Percentiles rank a stretch among this genome's conserved stretches.
These are phyloP conservation scores for Crotalus tigris DNA, from an alignment of 2,113 vertebrate genomes.

Conservation along the genomic window DNA sequence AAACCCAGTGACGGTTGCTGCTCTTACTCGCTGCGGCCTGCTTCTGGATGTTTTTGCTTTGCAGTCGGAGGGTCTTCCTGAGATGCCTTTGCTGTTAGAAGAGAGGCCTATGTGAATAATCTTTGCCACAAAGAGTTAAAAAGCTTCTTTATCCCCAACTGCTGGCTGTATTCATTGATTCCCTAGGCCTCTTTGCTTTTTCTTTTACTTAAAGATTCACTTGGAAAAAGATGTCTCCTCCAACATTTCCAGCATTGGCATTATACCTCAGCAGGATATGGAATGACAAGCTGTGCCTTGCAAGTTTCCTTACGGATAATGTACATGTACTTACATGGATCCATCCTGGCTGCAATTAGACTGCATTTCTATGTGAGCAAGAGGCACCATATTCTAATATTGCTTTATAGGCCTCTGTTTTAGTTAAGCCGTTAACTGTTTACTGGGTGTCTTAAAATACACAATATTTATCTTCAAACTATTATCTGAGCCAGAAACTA, in stretches of 20 bases:
- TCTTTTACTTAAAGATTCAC: background rate
- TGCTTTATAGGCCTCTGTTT: background rate
- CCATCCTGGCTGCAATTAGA: background rate
- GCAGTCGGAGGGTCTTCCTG: background rate
- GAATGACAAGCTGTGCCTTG: background rate
- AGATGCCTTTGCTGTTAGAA: background rate
- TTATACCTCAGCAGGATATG: background rate
- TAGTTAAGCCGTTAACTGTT: background rate
- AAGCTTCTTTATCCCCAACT: background rate
- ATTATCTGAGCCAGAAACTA: background rate
- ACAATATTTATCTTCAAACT: background rate
- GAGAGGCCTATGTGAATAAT: background rate
- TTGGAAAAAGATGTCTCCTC: background rate
- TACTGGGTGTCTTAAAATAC: background rate
- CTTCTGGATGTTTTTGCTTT: conserved; percentile 22
- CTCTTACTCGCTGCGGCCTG: conserved; percentile 37
- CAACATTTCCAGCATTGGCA: background rate
- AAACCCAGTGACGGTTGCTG: conserved; percentile 35
- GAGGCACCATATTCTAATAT: background rate
- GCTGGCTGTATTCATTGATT: background rate
- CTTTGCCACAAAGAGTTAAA: background rate
- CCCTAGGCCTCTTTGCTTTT: background rate
- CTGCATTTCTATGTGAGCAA: background rate
- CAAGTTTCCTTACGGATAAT: background rate
- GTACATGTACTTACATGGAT: background rate